Base-by-base conservation (phyloP, 2,888 invertebrate species). In the Dorcus parallelipipedus region DNA sequence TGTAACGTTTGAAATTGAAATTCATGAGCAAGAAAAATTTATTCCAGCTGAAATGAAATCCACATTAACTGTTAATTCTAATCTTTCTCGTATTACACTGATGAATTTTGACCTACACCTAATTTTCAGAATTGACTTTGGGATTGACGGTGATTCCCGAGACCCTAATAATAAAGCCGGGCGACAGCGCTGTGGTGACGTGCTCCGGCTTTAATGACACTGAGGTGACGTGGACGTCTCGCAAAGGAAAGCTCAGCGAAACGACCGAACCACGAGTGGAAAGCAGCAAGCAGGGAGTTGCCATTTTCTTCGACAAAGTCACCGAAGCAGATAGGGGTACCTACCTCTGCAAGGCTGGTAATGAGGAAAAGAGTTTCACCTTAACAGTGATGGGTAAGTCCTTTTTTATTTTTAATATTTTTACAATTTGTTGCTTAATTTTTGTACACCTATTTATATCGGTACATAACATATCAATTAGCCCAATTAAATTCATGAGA, bases 311-410 rank as follows among this genome's bases (percentile, higher is more conserved):
- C 71, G 79, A 78, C 69, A 80, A 80, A 65, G 81, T 83, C 58
- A 79, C 80, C 39, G 76, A 80, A 61, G 80, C 81, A 57, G 84
- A 85, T 72, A 79, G 80, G 60, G 85, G 85, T 60, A 81, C 80
- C 66, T 85, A 84, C 74, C 79, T 80, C 61, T 85, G 85, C 73
- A 78, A 79, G 62, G 83, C 83, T 58, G 80, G 78, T 66, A 82
- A 83, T 71, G 73, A 72, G 4, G 61, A 23, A 67, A 65, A 20
- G 55, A 61, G 10, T 73, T 73, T 56, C 60, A 66, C 20, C 67
- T 75, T 40, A 33, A 66, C 56, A 9, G 71, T 75, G 6, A 68
- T 70, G 68, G 68, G 75, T 74, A 67, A 64, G 63, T 56, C 38
- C 14, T 8, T 39, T 39, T 20, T 38, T 41, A 6, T n/a, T 43